A percentile compares a stretch with the other conserved stretches of the same genome.
These are phyloP conservation scores for Chrysemys picta DNA, from an alignment of 2,113 vertebrate genomes.

Conservation along the genomic window DNA sequence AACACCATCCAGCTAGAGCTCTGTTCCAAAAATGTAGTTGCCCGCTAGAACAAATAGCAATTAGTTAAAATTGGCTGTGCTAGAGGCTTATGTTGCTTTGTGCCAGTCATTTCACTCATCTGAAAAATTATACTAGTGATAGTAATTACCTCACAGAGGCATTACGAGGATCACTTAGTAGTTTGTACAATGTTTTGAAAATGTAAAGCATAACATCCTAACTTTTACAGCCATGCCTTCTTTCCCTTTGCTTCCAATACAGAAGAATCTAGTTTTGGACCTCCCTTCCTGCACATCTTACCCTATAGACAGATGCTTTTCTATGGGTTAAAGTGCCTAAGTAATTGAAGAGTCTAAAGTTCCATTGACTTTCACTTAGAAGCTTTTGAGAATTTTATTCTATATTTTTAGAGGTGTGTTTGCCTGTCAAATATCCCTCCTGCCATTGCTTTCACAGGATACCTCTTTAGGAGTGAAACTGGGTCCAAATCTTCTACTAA, in stretches of 20 bases:
- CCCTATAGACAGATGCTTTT: not conserved
- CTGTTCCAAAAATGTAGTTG: not conserved
- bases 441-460: conserved; percentile 64
- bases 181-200: not conserved
- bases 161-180: not conserved
- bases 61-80: not conserved
- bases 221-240: not conserved
- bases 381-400: conserved; percentile 61
- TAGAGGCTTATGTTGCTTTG: not conserved
- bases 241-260: not conserved
- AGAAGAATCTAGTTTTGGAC: not conserved
- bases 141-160: not conserved
- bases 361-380: conserved; percentile 53
- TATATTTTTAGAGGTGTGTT: conserved; percentile 8
- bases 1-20: not conserved
- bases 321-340: conserved; percentile 25
- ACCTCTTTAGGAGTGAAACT: no score
- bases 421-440: conserved; percentile 65
- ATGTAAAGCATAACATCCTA: not conserved
- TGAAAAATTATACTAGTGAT: not conserved
- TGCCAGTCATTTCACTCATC: not conserved
- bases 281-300: fast-evolving
- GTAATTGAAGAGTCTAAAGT: conserved; percentile 43
- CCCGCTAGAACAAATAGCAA: not conserved
- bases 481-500: conserved; percentile 64